A percentile compares a stretch with the other conserved stretches of the same genome.
Evolutionary conservation across 2,113 vertebrate genomes (phyloP).

Genomic region (Diadophis punctatus): DNA sequence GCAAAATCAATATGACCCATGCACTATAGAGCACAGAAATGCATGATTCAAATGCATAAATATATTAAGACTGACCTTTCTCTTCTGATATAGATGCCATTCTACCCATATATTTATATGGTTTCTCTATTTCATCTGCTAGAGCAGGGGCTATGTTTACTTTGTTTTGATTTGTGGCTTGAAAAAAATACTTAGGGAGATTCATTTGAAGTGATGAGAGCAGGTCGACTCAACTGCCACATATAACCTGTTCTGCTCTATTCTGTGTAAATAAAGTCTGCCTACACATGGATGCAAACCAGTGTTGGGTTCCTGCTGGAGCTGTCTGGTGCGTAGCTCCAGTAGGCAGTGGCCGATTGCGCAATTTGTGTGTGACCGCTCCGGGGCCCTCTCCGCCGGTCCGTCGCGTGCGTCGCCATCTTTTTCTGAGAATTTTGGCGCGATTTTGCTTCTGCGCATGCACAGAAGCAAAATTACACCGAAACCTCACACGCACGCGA

Average conservation of each 20-base stretch:
- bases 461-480: no score
- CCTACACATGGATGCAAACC: not conserved
- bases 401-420: no score
- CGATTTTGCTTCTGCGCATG: no score
- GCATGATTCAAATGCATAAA: not conserved
- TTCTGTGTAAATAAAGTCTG: not conserved
- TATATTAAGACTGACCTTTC: not conserved
- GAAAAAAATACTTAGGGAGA: not conserved
- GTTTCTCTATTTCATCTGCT: not conserved
- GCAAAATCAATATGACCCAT: not conserved
- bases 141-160: not conserved
- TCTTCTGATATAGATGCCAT: fast-evolving
- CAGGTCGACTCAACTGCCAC: not conserved
- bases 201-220: not conserved
- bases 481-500: no score
- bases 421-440: no score
- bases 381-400: no score
- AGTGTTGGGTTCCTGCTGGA: no score
- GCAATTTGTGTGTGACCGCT: no score
- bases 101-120: not conserved
- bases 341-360: no score
- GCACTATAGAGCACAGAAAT: not conserved
- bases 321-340: no score
- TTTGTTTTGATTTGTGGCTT: not conserved
- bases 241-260: no score